Conservation (phyloP, 1,140 invertebrate genomes). For the Drosophila lini region DNA sequence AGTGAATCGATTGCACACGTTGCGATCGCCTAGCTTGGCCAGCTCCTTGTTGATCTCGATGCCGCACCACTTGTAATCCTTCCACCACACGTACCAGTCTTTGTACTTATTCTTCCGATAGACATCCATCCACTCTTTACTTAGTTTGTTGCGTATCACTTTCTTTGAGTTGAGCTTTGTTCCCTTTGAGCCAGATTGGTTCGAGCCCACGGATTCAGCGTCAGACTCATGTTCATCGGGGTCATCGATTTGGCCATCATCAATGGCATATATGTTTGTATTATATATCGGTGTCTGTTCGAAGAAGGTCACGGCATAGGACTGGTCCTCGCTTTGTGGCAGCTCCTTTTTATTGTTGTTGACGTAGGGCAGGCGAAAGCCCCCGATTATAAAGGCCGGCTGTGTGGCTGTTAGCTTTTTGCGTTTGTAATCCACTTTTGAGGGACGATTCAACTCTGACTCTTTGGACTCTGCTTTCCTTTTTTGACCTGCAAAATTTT, state of each 20-base stretch:
- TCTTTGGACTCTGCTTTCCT: conserved; percentile 6
- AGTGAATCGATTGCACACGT: conserved; percentile 28
- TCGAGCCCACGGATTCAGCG: conserved; percentile 20
- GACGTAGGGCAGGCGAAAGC: conserved; percentile 49
- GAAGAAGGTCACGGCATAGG: conserved; percentile 63
- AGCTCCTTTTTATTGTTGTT: neutral
- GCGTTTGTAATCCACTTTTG: conserved; percentile 12
- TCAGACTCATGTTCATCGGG: conserved; percentile 30
- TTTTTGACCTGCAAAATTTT: conserved; percentile 52
- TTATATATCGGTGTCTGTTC: conserved; percentile 56
- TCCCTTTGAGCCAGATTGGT: neutral
- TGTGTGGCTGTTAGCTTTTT: neutral
- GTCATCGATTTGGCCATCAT: neutral
- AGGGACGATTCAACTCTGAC: neutral
- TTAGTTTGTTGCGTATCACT: neutral
- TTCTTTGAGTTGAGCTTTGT: neutral
- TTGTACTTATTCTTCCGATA: conserved; percentile 49
- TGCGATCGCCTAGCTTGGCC: conserved; percentile 13
- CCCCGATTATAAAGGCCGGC: conserved; percentile 36
- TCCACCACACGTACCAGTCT: conserved; percentile 57
- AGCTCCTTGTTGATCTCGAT: conserved; percentile 46
- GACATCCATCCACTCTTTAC: conserved; percentile 19
- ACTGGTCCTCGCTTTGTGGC: conserved; percentile 45
- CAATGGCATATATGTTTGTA: conserved; percentile 28
- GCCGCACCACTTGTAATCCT: conserved; percentile 62